Conservation (phyloP, 2,888 invertebrate genomes). For the Homarus gammarus region DNA sequence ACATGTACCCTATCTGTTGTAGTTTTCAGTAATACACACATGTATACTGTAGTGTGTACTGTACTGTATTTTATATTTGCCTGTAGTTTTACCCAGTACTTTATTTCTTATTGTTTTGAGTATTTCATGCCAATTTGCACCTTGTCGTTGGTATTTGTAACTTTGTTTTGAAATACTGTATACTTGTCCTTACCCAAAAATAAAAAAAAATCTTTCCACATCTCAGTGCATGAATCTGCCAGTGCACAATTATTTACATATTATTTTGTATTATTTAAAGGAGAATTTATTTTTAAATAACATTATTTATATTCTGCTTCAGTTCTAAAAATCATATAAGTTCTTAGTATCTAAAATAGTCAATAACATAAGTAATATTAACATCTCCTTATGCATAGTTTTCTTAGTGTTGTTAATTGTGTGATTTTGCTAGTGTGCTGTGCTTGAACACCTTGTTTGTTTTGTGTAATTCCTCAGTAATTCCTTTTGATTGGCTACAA, state of each 20-base stretch:
- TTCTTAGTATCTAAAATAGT: constrained; percentile 3
- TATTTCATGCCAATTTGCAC: background rate
- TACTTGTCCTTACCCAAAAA: background rate
- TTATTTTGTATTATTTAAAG: background rate
- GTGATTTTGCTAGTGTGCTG: background rate
- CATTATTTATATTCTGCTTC: background rate
- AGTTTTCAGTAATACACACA: too few relatives aligned
- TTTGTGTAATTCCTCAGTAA: background rate
- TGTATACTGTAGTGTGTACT: background rate
- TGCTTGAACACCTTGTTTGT: background rate
- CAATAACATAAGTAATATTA: background rate
- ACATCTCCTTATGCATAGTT: constrained; percentile 10
- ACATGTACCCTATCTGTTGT: too few relatives aligned
- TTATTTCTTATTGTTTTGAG: background rate
- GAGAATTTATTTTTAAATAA: constrained; percentile 9
- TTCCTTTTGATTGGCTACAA: background rate
- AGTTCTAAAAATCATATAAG: background rate
- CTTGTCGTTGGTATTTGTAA: background rate
- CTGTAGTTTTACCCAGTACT: background rate
- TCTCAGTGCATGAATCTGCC: background rate
- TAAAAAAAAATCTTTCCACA: background rate
- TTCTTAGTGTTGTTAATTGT: background rate
- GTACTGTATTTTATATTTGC: background rate
- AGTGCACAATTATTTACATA: background rate
- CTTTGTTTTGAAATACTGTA: too few relatives aligned